Conservation (phyloP, 1,140 invertebrate genomes). For the Oryctes rhinoceros region DNA sequence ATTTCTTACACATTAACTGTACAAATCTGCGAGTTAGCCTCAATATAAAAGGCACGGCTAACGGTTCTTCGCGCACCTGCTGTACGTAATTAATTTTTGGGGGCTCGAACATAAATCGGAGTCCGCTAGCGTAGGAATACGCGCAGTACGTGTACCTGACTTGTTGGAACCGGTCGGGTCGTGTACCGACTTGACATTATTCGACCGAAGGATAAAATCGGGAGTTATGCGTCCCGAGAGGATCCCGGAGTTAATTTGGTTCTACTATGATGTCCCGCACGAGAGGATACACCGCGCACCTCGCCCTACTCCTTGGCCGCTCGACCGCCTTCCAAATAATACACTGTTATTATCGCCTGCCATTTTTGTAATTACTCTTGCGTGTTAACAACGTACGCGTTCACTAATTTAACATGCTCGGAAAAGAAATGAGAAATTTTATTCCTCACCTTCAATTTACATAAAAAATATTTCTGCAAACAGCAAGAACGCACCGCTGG, state of each 20-base stretch:
- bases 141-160: slow-evolving; percentile 43
- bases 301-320: not conserved
- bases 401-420: not conserved
- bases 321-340: slow-evolving; percentile 2
- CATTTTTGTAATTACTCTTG: slow-evolving; percentile 18
- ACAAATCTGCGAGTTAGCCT: slow-evolving; percentile 24
- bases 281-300: slow-evolving; percentile 36
- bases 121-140: not conserved
- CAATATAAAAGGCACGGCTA: slow-evolving; percentile 17
- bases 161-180: slow-evolving; percentile 48
- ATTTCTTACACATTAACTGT: slow-evolving; percentile 27
- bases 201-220: slow-evolving; percentile 56
- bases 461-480: slow-evolving; percentile 5
- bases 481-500: not conserved
- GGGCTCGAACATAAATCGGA: slow-evolving; percentile 41
- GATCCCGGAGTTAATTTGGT: slow-evolving; percentile 56
- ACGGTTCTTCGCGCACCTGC: slow-evolving; percentile 36
- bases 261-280: slow-evolving; percentile 55
- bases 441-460: slow-evolving; percentile 1
- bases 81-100: slow-evolving; percentile 45
- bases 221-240: slow-evolving; percentile 54
- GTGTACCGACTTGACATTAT: slow-evolving; percentile 49
- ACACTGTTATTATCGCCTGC: not conserved
- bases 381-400: not conserved
- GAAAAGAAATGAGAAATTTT: not conserved